Evolutionary conservation across 1,140 invertebrate genomes (phyloP).

Genomic region (Bombus pyrosoma): DNA sequence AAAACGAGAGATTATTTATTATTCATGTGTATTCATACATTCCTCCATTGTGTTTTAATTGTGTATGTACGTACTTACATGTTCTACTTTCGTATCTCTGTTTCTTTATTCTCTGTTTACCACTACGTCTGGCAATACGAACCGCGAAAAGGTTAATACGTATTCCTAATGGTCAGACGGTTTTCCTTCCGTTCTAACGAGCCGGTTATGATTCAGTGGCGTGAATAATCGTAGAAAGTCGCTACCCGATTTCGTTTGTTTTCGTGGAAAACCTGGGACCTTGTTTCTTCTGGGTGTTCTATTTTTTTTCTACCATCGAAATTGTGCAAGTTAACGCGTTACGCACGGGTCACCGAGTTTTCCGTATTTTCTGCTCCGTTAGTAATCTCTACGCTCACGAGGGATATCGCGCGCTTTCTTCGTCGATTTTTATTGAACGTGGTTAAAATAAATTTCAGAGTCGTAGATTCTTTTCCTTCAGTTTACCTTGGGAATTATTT

Average conservation of each 20-base stretch:
- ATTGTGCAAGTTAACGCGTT: slow-evolving; percentile 6
- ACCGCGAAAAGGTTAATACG: neutral
- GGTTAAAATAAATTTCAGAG: neutral
- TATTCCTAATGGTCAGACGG: neutral
- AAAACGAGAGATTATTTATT: neutral
- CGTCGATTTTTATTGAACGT: neutral
- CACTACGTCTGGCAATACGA: neutral
- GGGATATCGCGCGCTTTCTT: neutral
- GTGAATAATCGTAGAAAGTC: slow-evolving; percentile 35
- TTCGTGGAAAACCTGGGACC: neutral
- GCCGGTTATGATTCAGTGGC: slow-evolving; percentile 16
- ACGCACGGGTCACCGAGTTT: slow-evolving; percentile 2
- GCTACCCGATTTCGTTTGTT: slow-evolving; percentile 11
- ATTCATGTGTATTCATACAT: neutral
- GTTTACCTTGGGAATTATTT: no score
- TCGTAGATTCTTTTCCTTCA: no score
- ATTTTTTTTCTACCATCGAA: slow-evolving; percentile 1
- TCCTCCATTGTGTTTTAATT: neutral
- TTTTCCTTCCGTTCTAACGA: slow-evolving; percentile 1
- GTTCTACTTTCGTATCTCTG: neutral
- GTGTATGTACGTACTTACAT: neutral
- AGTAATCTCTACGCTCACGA: neutral
- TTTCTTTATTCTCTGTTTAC: neutral
- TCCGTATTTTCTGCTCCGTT: neutral
- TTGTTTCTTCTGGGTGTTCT: neutral